Percentiles rank a stretch among this genome's conserved stretches.
These are phyloP conservation scores for Limnephilus lunatus DNA, from an alignment of 2,888 invertebrate genomes.

Conservation along the genomic window DNA sequence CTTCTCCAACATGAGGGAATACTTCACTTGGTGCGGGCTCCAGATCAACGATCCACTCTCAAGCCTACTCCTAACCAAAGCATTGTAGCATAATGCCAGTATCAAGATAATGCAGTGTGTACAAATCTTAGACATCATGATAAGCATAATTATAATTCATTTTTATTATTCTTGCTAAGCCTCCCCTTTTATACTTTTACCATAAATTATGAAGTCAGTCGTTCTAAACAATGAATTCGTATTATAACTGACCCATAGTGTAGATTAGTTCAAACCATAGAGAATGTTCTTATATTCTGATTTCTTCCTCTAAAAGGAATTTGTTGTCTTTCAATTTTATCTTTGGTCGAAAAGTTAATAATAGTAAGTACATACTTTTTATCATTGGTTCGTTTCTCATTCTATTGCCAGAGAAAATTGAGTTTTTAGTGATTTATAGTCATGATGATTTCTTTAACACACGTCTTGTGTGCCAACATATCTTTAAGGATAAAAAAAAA, in stretches of 20 bases:
- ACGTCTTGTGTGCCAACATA: too few species aligned
- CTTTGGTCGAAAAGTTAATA: background rate
- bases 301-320: background rate
- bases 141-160: too few species aligned
- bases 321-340: background rate
- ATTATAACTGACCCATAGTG: background rate
- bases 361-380: too few species aligned
- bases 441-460: too few species aligned
- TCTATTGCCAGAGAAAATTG: too few species aligned
- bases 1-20: too few species aligned
- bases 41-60: too few species aligned
- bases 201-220: background rate
- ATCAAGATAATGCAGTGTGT: background rate
- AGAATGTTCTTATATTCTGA: background rate
- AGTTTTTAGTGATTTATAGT: too few species aligned
- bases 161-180: background rate
- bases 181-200: background rate
- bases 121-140: background rate
- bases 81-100: background rate
- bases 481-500: too few species aligned
- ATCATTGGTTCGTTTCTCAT: too few species aligned
- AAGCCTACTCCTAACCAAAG: too few species aligned
- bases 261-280: background rate
- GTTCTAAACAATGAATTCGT: background rate
- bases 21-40: too few species aligned